Percentiles rank a stretch among this genome's conserved stretches.
Evolutionary conservation across 53 echinoderm and acorn worm genomes (phyloP).

Genomic region (Paelopatides confundens): DNA sequence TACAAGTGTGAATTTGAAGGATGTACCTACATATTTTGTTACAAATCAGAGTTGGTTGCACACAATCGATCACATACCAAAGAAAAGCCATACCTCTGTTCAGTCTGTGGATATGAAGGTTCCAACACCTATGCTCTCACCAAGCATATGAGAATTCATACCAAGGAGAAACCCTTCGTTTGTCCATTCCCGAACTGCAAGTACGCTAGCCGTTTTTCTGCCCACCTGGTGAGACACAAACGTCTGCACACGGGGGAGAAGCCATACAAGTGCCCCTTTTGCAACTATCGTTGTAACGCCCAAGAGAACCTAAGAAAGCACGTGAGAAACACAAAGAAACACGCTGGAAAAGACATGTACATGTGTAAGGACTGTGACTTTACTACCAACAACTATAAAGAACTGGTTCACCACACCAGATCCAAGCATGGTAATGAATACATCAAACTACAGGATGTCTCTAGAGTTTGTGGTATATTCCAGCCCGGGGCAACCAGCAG

Average conservation of each 20-base stretch:
- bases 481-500: constrained; percentile 8
- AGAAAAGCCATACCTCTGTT: constrained; percentile 88
- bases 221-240: constrained; percentile 86
- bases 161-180: constrained; percentile 92
- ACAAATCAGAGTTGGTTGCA: constrained; percentile 62
- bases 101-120: constrained; percentile 79
- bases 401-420: constrained; percentile 78
- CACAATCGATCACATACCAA: constrained; percentile 92
- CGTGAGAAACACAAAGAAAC: constrained; percentile 80
- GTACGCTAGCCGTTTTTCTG: constrained; percentile 78
- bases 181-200: constrained; percentile 83
- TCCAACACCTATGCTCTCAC: constrained; percentile 77
- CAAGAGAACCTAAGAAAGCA: constrained; percentile 94
- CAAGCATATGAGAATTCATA: constrained; percentile 85
- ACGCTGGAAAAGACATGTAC: constrained; percentile 79
- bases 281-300: constrained; percentile 80
- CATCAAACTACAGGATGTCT: constrained; percentile 37
- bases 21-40: constrained; percentile 82
- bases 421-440: constrained; percentile 52
- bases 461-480: constrained; percentile 25
- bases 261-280: constrained; percentile 93
- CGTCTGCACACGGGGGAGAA: constrained; percentile 84
- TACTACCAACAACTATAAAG: constrained; percentile 72
- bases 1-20: constrained; percentile 70
- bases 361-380: constrained; percentile 73